Conservation (phyloP, 2,888 invertebrate genomes). For the Cordilura impudica region DNA sequence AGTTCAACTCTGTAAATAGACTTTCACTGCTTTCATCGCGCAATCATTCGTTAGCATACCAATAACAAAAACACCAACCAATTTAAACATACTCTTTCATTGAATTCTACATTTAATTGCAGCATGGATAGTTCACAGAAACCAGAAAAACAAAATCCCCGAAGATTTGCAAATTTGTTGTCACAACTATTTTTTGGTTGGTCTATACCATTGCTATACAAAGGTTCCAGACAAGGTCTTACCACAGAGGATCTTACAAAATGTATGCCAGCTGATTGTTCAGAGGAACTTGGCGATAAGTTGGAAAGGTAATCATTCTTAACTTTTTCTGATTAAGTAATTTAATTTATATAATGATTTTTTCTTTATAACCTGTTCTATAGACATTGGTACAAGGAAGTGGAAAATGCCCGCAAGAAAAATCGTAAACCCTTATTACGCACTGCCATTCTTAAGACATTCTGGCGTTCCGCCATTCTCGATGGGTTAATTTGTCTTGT, state of each 20-base stretch:
- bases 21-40: no score
- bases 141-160: constrained; percentile 75
- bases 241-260: constrained; percentile 84
- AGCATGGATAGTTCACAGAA: constrained; percentile 76
- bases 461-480: constrained; percentile 84
- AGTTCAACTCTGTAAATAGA: no score
- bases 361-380: neutral
- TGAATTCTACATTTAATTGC: constrained; percentile 10
- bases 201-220: constrained; percentile 75
- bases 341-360: neutral
- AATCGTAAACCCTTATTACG: constrained; percentile 82
- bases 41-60: no score
- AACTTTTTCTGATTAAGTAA: neutral
- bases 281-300: constrained; percentile 75
- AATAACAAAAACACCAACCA: no score
- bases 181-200: constrained; percentile 76
- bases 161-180: constrained; percentile 73
- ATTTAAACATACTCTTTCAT: no score
- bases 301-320: constrained; percentile 73
- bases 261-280: constrained; percentile 81
- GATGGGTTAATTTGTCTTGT: constrained; percentile 82
- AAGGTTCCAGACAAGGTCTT: constrained; percentile 77
- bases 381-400: constrained; percentile 85
- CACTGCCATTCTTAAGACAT: constrained; percentile 83
- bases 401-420: constrained; percentile 80